These are phyloP conservation scores for Cylloceria caligata DNA, from an alignment of 2,888 invertebrate species.

Conservation along the genomic window DNA sequence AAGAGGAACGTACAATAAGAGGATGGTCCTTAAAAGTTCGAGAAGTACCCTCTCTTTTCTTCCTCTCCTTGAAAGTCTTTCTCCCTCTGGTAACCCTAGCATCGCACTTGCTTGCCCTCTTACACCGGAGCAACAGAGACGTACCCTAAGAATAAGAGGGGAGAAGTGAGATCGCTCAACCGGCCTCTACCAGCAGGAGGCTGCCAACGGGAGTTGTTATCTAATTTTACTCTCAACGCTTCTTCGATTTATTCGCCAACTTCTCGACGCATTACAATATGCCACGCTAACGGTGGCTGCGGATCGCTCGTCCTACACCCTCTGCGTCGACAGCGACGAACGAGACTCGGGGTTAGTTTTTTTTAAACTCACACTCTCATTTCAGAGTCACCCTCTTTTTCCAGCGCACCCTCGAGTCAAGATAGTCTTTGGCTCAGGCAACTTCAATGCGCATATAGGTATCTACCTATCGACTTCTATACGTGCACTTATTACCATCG, in stretches of 20 bases:
- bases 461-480: background rate
- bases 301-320: slow-evolving; percentile 61
- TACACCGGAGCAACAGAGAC: slow-evolving; percentile 50
- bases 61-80: slow-evolving; percentile 51
- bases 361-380: slow-evolving; percentile 33
- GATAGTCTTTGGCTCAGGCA: background rate
- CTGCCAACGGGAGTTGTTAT: slow-evolving; percentile 83
- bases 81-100: slow-evolving; percentile 68
- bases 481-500: background rate
- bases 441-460: slow-evolving; percentile 8
- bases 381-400: slow-evolving; percentile 20
- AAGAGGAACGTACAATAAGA: slow-evolving; percentile 68
- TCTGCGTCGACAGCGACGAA: slow-evolving; percentile 35
- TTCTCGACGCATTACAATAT: slow-evolving; percentile 85
- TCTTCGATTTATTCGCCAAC: slow-evolving; percentile 85
- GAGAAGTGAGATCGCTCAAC: slow-evolving; percentile 57
- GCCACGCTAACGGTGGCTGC: slow-evolving; percentile 79
- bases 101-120: slow-evolving; percentile 67
- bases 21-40: slow-evolving; percentile 78
- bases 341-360: slow-evolving; percentile 34
- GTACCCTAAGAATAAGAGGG: slow-evolving; percentile 36
- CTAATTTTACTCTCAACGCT: slow-evolving; percentile 85
- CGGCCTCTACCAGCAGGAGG: slow-evolving; percentile 59
- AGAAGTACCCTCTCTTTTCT: slow-evolving; percentile 70
- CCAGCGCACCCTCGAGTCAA: slow-evolving; percentile 4